phyloP scores from a whole-genome alignment of 2,797 vertebrate genomes.

The Sternotherus odoratus region DNA sequence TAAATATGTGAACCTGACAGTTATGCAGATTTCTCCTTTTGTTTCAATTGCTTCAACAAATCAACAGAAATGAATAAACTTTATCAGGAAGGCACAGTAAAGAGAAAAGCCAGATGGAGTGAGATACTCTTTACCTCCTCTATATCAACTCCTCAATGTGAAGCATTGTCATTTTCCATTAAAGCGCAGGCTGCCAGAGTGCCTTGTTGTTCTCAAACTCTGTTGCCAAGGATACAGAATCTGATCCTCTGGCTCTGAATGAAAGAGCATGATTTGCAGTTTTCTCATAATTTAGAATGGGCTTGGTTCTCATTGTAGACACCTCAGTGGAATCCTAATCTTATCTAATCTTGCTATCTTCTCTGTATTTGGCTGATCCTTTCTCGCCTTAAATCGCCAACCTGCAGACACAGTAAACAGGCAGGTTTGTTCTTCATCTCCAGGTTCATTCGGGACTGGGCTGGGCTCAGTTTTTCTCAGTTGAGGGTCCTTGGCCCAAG shows the following conservation, averaged over 20 bases:
- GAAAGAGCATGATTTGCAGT: not conserved
- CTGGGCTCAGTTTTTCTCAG: accelerated
- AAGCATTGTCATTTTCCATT: not conserved
- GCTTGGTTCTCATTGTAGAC: constrained; percentile 16
- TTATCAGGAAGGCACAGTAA: not conserved
- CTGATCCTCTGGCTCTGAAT: constrained; percentile 24
- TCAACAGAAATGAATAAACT: not conserved
- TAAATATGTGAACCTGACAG: accelerated
- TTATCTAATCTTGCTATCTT: not conserved
- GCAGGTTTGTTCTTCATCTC: not conserved
- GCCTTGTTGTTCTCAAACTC: not conserved
- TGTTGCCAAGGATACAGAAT: constrained; percentile 45
- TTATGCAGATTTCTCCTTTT: not conserved
- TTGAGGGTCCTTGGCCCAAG: not conserved
- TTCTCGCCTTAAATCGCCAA: not conserved
- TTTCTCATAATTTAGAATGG: not conserved
- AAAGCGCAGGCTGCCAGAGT: accelerated
- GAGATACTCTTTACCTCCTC: not conserved
- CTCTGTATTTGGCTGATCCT: not conserved
- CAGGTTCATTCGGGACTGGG: accelerated
- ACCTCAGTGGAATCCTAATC: not conserved
- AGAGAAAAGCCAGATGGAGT: not conserved
- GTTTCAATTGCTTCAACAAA: not conserved
- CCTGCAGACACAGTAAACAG: not conserved
- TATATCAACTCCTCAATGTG: accelerated